Base-by-base conservation (phyloP, 1,140 invertebrate species). In the Leptestheria dahalacensis region DNA sequence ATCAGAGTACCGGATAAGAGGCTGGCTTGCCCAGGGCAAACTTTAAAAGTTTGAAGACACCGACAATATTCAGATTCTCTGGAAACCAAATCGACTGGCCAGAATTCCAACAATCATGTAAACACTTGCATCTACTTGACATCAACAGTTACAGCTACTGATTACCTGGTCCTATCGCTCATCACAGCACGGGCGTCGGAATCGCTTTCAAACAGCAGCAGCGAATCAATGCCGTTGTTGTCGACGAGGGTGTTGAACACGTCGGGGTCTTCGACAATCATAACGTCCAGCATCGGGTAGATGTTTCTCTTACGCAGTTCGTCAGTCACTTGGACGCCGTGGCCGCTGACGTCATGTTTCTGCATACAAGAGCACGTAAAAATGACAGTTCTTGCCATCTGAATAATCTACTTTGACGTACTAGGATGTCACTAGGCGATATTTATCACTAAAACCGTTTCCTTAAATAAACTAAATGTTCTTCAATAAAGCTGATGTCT, bases 201-300 rank as follows among this genome's bases (percentile, higher is more conserved):
- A 49, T 77, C 77, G 18, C 77, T 77, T 1, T 79, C 76, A 50
- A 88, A 82, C 15, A 90, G 72, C 50, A 89, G 69, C 15, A 86
- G 75, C 46, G 74, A 75, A 69, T 90, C 86, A 33, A 85, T 71
- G 49, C 71, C 71, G n/a, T 79, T 68, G 66, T 84, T 81, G 77
- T 96, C 91, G 62, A 96, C 86, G 2, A 95, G 73, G 65, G 78
- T 84, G 74, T 96, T 95, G 53, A 81, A 79, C 1, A 93, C 80
- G 2, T 88, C 78, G 1, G 84, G 77, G 74, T 92, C 80, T 3
- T 77, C 71, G 64, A 90, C 81, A 57, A 80, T 75, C 55, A 95
- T 74, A 52, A 80, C 73, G 63, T 87, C 76, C 18, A 86, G 76
- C n/a, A 90, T 73, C 65, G 78, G 80, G 0, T 67, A 65, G 69